Percentiles rank a stretch among this genome's conserved stretches.
Evolutionary conservation across 2,888 invertebrate genomes (phyloP).

Genomic region (Eristalis arbustorum): DNA sequence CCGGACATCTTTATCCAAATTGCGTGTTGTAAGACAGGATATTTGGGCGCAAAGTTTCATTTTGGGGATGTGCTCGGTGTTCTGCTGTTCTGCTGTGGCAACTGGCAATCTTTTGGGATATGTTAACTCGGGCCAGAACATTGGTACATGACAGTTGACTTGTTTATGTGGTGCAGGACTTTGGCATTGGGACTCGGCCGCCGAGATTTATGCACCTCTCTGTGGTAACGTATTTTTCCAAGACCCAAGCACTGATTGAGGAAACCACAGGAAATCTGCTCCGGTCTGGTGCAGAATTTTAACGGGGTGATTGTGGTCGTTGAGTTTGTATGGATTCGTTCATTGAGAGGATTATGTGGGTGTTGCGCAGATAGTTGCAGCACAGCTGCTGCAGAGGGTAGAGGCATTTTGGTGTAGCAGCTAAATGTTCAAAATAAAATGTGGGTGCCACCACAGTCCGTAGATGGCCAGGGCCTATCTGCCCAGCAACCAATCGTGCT

Average conservation of each 20-base stretch:
- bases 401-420: no score
- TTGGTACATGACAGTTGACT: slow-evolving; percentile 36
- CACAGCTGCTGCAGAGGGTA: no score
- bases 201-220: slow-evolving; percentile 28
- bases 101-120: slow-evolving; percentile 19
- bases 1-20: slow-evolving; percentile 57
- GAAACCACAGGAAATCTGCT: background rate
- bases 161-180: slow-evolving; percentile 37
- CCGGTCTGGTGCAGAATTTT: background rate
- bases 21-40: slow-evolving; percentile 50
- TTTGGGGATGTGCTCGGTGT: background rate
- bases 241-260: background rate
- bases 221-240: background rate
- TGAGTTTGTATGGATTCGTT: no score
- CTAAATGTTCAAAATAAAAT: no score
- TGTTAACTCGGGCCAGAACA: background rate
- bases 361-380: no score
- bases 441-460: no score
- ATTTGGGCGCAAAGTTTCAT: slow-evolving; percentile 41
- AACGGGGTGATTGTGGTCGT: background rate
- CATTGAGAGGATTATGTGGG: no score
- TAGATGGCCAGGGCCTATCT: no score
- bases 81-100: background rate
- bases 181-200: slow-evolving; percentile 39
- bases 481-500: no score